Evolutionary conservation across 2,888 invertebrate species (phyloP).

Genomic region (Heliconius charithonia): DNA sequence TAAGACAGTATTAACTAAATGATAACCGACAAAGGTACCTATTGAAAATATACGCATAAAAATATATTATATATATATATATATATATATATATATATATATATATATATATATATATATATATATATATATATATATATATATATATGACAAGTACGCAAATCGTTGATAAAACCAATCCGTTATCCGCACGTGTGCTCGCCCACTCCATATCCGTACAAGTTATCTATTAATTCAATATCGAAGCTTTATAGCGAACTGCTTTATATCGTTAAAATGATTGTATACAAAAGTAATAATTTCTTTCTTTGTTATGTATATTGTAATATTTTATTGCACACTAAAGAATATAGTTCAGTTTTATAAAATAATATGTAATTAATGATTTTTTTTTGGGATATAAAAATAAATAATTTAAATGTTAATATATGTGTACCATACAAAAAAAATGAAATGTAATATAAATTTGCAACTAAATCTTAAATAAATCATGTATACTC

Average conservation of each 20-base stretch:
- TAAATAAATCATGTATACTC: neutral
- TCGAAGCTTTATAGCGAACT: conserved; percentile 10
- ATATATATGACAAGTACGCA: conserved; percentile 46
- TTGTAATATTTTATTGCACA: neutral
- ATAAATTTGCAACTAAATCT: neutral
- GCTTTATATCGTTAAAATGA: conserved; percentile 17
- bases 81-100: neutral
- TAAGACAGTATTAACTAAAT: neutral
- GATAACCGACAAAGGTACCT: neutral
- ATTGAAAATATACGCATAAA: conserved; percentile 7
- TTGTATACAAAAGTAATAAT: neutral
- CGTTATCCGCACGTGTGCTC: conserved; percentile 73
- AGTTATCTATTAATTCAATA: conserved; percentile 39
- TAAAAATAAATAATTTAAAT: no score
- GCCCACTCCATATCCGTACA: conserved; percentile 56
- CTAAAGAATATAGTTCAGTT: neutral
- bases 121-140: neutral
- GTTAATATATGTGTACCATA: no score
- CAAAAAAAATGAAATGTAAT: neutral
- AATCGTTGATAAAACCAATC: conserved; percentile 64
- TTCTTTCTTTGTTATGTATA: neutral
- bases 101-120: neutral
- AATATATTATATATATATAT: no score
- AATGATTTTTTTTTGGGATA: no score
- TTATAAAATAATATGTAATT: neutral